Conservation (phyloP, 2,888 invertebrate genomes). For the Thera britannica region DNA sequence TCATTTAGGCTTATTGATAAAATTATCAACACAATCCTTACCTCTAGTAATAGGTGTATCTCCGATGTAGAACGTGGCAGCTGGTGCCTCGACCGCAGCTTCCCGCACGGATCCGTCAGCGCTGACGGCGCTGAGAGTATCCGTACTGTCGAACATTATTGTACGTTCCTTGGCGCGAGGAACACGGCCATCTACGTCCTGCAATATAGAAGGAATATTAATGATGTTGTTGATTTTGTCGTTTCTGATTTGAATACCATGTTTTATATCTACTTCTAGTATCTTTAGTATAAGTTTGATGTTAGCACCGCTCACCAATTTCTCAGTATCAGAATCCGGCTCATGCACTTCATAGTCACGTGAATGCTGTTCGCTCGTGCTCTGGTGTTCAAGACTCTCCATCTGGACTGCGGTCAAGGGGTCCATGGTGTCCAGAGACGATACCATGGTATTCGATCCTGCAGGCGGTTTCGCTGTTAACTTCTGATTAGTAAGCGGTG, state of each 20-base stretch:
- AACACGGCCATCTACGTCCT: slow-evolving; percentile 73
- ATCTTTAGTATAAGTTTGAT: too few relatives aligned
- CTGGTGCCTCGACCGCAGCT: slow-evolving; percentile 71
- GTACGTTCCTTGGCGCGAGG: slow-evolving; percentile 79
- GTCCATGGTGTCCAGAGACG: slow-evolving; percentile 89
- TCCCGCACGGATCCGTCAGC: slow-evolving; percentile 74
- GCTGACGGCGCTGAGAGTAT: slow-evolving; percentile 78
- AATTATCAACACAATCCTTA: slow-evolving; percentile 37
- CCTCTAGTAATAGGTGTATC: slow-evolving; percentile 81
- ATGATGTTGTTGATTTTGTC: neutral
- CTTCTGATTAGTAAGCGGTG: slow-evolving; percentile 79
- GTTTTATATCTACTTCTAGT: too few relatives aligned
- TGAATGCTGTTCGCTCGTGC: slow-evolving; percentile 76
- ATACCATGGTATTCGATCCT: slow-evolving; percentile 94
- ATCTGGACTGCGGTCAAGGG: slow-evolving; percentile 80
- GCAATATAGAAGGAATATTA: slow-evolving; percentile 25
- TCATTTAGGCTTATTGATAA: too few relatives aligned
- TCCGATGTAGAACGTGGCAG: slow-evolving; percentile 80
- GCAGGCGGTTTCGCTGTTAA: slow-evolving; percentile 81
- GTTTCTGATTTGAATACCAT: too few relatives aligned
- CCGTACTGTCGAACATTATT: slow-evolving; percentile 81
- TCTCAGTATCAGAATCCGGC: slow-evolving; percentile 79
- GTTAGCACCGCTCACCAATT: slow-evolving; percentile 62
- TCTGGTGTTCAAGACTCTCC: slow-evolving; percentile 79
- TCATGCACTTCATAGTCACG: slow-evolving; percentile 80